Base-by-base conservation (phyloP, 2,888 invertebrate species). In the Chrysolina haemoptera region DNA sequence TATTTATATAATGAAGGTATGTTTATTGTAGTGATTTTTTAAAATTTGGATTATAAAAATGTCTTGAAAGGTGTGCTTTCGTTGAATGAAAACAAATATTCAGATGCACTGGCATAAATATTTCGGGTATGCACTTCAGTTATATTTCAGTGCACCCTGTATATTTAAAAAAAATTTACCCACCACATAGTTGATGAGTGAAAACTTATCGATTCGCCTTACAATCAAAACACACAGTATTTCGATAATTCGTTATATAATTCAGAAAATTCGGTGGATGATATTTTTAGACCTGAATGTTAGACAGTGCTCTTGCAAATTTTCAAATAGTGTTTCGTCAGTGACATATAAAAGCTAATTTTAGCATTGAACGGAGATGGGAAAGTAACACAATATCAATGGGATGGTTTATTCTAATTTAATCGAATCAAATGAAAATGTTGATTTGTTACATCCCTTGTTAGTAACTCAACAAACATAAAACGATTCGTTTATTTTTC, bases 341-440 rank as follows among this genome's bases (percentile, higher is more conserved):
- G 77, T 81, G 82, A 82, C 82, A 82, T 82, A 80, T 80, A 80
- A 79, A 80, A 76, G 75, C 76, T 82, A 82, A 80, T 78, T 79
- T 77, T 82, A 82, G 82, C 66, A 35, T 27, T 3, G 41, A 40
- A 40, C 67, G 48, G 53, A 53, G 50, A 55, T 53, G 20, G 41
- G 41, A 27, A 53, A 53, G 53, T 20, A 67, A 67, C 53, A 53
- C 20, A 67, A 67, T 67, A 67, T 67, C 55, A 20, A 11, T 43
- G 48, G 40, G 53, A 53, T 48, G 11, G n/a, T 35, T 59, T n/a
- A 59, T 59, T 59, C 35, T 59, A 59, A 59, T 27, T 59, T 35
- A 16, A 35, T 59, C 27, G 59, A 59, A 20, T 53, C 20, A 20
- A 16, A 53, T 20, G 20, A 20, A 20, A 10, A 18, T 53, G 18